phyloP scores from a whole-genome alignment of 2,888 invertebrate species.

The Oscheius sp. region DNA sequence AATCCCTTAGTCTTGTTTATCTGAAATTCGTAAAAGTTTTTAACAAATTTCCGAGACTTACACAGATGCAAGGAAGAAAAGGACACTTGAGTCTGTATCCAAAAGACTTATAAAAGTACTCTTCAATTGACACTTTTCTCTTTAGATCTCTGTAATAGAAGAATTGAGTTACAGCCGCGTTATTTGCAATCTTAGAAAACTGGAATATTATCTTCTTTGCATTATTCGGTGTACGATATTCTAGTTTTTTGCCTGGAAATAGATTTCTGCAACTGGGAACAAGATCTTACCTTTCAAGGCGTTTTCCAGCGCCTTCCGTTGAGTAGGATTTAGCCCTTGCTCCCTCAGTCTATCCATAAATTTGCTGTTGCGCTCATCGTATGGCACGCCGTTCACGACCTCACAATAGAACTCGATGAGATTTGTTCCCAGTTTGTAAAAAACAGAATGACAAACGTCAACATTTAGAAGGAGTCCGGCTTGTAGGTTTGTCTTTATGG shows the following conservation, averaged over 20 bases:
- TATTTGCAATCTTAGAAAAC: background rate
- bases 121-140: background rate
- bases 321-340: background rate
- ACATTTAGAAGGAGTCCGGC: conserved; percentile 18
- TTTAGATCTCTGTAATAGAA: background rate
- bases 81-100: background rate
- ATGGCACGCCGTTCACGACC: background rate
- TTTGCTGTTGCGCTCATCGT: too few species aligned
- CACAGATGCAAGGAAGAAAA: conserved; percentile 7
- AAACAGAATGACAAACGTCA: background rate
- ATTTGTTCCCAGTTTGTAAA: background rate
- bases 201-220: background rate
- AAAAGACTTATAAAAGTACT: conserved; percentile 2
- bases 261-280: background rate
- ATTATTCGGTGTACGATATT: background rate
- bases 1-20: conserved; percentile 18
- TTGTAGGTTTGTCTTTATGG: conserved; percentile 24
- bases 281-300: background rate
- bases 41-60: background rate
- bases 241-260: background rate
- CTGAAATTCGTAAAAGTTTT: background rate
- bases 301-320: background rate
- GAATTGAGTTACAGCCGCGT: background rate
- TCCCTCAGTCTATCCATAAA: too few species aligned
- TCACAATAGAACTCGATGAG: conserved; percentile 17